These are phyloP conservation scores for Brachirus orientalis DNA, from an alignment of 2,113 vertebrate genomes.

Conservation along the genomic window DNA sequence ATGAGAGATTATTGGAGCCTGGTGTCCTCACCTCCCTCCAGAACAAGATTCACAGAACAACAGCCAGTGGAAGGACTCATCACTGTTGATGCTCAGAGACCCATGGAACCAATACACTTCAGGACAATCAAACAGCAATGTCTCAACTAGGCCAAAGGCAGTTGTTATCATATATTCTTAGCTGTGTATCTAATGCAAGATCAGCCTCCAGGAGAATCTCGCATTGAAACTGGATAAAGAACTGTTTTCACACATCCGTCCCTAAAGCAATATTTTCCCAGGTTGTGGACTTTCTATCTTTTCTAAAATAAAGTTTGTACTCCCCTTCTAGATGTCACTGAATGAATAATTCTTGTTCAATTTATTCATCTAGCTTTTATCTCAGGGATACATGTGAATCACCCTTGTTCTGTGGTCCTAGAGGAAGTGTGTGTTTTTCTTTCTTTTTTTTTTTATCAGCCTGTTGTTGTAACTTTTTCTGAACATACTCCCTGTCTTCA, in stretches of 20 bases:
- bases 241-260: neutral
- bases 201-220: neutral
- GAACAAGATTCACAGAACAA: constrained; percentile 19
- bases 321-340: constrained; percentile 6
- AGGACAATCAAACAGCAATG: neutral
- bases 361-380: constrained; percentile 74
- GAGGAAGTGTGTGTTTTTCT: constrained; percentile 4
- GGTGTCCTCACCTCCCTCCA: constrained; percentile 45
- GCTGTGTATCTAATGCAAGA: constrained; percentile 6
- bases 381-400: constrained; percentile 71
- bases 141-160: neutral
- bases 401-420: constrained; percentile 36
- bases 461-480: constrained; percentile 48
- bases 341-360: constrained; percentile 67
- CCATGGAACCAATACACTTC: neutral
- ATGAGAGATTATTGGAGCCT: constrained; percentile 46
- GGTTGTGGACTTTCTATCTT: constrained; percentile 27
- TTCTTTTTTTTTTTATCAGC: constrained; percentile 54
- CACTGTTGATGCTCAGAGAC: constrained; percentile 5
- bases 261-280: constrained; percentile 17
- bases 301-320: constrained; percentile 42
- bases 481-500: constrained; percentile 26
- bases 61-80: constrained; percentile 4
- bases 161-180: constrained; percentile 4
- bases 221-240: neutral